phyloP scores from a whole-genome alignment of 2,797 vertebrate species.

The Cuculus canorus region DNA sequence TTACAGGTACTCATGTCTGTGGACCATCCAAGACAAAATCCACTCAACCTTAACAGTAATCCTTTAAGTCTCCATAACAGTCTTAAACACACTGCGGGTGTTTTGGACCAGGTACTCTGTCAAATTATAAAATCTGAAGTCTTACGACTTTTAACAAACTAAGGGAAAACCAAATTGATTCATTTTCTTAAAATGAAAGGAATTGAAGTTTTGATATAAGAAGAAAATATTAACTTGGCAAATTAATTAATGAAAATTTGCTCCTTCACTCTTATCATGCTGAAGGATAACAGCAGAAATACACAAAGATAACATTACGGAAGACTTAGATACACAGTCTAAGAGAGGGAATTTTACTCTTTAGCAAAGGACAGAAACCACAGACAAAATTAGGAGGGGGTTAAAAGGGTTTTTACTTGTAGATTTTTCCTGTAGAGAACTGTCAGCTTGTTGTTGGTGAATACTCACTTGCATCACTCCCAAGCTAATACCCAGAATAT shows the following conservation, averaged over 20 bases:
- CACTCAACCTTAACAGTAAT: constrained; percentile 23
- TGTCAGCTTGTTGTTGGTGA: not conserved
- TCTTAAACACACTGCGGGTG: not conserved
- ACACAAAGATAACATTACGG: not conserved
- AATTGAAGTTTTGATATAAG: not conserved
- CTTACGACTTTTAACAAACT: not conserved
- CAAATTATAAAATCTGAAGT: not conserved
- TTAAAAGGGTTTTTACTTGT: not conserved
- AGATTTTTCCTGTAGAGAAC: not conserved
- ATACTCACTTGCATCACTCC: not conserved
- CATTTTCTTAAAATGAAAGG: not conserved
- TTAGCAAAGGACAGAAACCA: not conserved
- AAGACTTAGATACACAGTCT: not conserved
- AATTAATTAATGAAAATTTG: constrained; percentile 16
- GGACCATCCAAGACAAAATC: constrained; percentile 15
- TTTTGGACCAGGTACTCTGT: not conserved
- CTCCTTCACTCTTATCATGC: not conserved
- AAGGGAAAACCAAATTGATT: not conserved
- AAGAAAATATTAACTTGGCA: not conserved
- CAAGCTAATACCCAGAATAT: not conserved
- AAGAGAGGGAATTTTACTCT: not conserved
- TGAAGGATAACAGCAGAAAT: not conserved
- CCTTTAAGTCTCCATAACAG: not conserved
- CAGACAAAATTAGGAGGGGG: not conserved
- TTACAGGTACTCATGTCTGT: not conserved